Conservation (phyloP, 2,113 vertebrate genomes). For the Actenoides hombroni region DNA sequence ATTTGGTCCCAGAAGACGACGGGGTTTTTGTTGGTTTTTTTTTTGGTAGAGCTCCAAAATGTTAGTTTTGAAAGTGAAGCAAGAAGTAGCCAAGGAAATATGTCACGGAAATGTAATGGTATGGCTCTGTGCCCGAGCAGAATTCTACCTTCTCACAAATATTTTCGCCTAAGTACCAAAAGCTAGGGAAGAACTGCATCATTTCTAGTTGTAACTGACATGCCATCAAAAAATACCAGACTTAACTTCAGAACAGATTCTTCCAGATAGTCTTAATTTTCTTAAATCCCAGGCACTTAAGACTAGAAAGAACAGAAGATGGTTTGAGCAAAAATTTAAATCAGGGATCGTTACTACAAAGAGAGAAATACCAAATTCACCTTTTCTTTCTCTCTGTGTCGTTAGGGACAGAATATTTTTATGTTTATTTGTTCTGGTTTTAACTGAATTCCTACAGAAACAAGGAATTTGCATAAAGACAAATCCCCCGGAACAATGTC, state of each 20-base stretch:
- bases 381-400: background rate
- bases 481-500: background rate
- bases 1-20: background rate
- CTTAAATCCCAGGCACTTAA: background rate
- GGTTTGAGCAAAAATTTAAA: background rate
- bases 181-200: background rate
- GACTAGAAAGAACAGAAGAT: background rate
- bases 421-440: background rate
- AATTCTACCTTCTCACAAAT: background rate
- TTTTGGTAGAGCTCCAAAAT: background rate
- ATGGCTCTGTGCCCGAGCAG: background rate
- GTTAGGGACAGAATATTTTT: background rate
- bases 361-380: background rate
- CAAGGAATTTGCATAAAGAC: background rate
- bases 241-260: background rate
- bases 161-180: background rate
- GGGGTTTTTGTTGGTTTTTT: background rate
- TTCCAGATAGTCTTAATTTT: background rate
- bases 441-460: background rate
- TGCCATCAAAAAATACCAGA: background rate
- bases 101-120: background rate
- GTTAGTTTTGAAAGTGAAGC: background rate
- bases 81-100: background rate
- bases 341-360: background rate
- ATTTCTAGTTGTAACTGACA: background rate